Percentiles rank a stretch among this genome's conserved stretches.
These are phyloP conservation scores for Isotomurus palustris DNA, from an alignment of 2,888 invertebrate species.

Conservation along the genomic window DNA sequence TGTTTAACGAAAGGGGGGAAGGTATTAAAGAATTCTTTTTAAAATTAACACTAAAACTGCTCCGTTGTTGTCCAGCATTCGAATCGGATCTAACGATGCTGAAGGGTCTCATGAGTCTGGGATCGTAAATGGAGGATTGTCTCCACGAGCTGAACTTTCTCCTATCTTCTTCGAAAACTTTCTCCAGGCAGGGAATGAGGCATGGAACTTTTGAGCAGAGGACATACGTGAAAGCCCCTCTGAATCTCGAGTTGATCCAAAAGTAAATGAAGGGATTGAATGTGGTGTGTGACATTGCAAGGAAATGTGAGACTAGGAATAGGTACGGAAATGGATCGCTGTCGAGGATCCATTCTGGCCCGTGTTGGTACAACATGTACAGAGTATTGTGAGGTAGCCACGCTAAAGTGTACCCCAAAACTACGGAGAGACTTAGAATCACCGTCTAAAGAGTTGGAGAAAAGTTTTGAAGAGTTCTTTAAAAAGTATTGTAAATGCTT, in stretches of 20 bases:
- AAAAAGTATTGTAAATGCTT: no score
- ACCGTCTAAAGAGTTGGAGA: conserved; percentile 53
- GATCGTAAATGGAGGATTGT: no score
- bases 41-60: no score
- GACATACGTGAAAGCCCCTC: neutral
- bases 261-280: conserved; percentile 49
- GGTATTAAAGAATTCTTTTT: no score
- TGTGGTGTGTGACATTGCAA: conserved; percentile 49
- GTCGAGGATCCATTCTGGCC: conserved; percentile 9
- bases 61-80: no score
- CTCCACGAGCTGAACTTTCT: no score
- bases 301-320: conserved; percentile 48
- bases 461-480: conserved; percentile 11
- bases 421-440: conserved; percentile 54
- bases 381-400: conserved; percentile 52
- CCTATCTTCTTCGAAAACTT: no score
- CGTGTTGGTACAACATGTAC: conserved; percentile 13
- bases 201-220: neutral
- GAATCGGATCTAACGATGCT: no score
- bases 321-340: conserved; percentile 45
- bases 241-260: conserved; percentile 47
- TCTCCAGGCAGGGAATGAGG: no score
- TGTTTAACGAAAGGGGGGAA: no score
- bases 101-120: no score
- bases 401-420: conserved; percentile 52